Evolutionary conservation across 2,113 vertebrate species (phyloP).

Genomic region (Dolichallabes microphthalmus): DNA sequence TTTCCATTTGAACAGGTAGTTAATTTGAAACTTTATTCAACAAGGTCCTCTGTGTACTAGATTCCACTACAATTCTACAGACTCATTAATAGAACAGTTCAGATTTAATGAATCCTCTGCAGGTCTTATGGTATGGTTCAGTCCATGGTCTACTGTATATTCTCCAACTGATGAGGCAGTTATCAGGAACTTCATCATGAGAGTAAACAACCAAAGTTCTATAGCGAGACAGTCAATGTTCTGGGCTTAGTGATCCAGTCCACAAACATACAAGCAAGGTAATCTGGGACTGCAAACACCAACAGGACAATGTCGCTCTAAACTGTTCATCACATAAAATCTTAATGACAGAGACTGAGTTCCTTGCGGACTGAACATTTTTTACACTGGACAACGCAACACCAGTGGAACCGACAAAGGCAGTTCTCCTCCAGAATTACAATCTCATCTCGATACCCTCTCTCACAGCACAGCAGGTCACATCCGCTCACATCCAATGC

Average conservation of each 20-base stretch:
- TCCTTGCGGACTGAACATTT: slow-evolving; percentile 91
- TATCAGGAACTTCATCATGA: not conserved
- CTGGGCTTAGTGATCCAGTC: slow-evolving; percentile 1
- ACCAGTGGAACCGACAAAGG: slow-evolving; percentile 96
- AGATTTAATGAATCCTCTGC: not conserved
- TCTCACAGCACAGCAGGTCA: slow-evolving; percentile 91
- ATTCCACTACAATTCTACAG: not conserved
- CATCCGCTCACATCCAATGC: slow-evolving; percentile 94
- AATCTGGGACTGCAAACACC: not conserved
- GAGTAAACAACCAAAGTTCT: not conserved
- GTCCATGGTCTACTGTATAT: not conserved
- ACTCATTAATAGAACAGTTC: not conserved
- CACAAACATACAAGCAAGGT: not conserved
- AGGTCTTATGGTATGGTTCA: not conserved
- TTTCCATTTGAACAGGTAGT: not conserved
- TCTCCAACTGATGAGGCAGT: not conserved
- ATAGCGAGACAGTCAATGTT: not conserved
- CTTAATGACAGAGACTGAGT: slow-evolving; percentile 84
- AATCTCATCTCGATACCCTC: slow-evolving; percentile 87
- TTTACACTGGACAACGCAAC: slow-evolving; percentile 95
- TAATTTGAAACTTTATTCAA: not conserved
- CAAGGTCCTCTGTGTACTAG: not conserved
- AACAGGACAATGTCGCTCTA: not conserved
- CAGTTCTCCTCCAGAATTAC: slow-evolving; percentile 94
- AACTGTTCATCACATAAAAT: not conserved